Evolutionary conservation across 2,113 vertebrate species (phyloP).

Genomic region (Chaetura pelagica): DNA sequence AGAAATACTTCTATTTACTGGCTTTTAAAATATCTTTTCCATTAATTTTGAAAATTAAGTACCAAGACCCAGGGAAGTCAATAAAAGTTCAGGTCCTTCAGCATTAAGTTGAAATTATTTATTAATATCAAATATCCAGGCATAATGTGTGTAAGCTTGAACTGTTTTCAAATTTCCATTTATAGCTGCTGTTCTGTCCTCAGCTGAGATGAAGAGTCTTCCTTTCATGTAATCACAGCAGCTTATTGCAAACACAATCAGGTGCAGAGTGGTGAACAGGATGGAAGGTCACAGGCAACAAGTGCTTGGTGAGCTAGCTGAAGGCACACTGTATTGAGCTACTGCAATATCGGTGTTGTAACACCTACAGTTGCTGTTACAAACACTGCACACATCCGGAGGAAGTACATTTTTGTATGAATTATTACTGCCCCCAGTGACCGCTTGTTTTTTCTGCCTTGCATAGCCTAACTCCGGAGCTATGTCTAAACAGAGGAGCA

Average conservation of each 20-base stretch:
- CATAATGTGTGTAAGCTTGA: fast-evolving
- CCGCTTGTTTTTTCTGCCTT: background rate
- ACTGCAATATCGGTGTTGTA: background rate
- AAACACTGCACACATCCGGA: background rate
- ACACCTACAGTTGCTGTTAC: background rate
- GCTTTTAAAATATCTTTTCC: background rate
- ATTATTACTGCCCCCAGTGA: background rate
- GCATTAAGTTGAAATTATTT: background rate
- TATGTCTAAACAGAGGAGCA: background rate
- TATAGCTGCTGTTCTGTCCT: background rate
- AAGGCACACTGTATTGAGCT: background rate
- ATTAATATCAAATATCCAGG: background rate
- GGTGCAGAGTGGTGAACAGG: background rate
- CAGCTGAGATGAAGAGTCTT: background rate
- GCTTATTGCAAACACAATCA: background rate
- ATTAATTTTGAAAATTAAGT: background rate
- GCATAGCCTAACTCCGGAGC: background rate
- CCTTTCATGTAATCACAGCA: background rate
- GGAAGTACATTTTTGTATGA: background rate
- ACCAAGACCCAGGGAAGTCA: background rate
- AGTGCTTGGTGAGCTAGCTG: background rate
- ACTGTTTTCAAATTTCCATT: background rate
- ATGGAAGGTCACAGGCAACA: background rate
- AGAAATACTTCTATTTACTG: background rate
- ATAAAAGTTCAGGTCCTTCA: background rate